Percentiles rank a stretch among this genome's conserved stretches.
Conservation (phyloP, 2,797 vertebrate genomes). For the Acropternis orthonyx region DNA sequence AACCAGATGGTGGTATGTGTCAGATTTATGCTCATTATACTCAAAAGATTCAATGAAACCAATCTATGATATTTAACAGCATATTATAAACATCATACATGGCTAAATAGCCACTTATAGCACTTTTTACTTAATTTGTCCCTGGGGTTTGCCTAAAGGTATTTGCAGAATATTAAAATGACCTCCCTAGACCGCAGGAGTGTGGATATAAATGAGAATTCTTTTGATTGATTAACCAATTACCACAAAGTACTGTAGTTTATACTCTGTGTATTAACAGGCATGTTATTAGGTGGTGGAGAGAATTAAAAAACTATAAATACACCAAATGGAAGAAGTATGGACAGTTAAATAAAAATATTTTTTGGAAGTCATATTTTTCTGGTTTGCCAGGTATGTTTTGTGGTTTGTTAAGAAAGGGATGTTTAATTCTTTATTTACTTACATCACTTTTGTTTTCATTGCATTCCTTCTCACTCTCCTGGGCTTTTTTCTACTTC, state of each 20-base stretch:
- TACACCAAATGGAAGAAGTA: background rate
- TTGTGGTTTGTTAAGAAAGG: background rate
- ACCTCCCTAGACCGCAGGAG: constrained; percentile 15
- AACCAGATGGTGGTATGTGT: background rate
- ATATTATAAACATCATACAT: background rate
- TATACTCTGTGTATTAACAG: constrained; percentile 45
- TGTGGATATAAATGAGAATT: constrained; percentile 37
- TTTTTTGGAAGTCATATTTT: background rate
- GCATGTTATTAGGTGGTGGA: background rate
- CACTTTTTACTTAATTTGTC: background rate
- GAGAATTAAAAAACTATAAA: constrained; percentile 37
- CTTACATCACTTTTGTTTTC: background rate
- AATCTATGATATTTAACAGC: background rate
- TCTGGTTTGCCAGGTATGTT: background rate
- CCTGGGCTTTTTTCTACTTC: background rate
- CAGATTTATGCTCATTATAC: constrained; percentile 8
- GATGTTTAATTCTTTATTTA: background rate
- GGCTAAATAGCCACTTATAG: background rate
- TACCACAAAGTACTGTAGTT: constrained; percentile 37
- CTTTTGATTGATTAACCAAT: constrained; percentile 67
- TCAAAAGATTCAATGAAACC: background rate
- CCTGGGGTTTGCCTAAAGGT: constrained; percentile 14
- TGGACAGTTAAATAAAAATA: background rate
- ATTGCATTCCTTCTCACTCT: background rate
- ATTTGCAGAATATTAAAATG: constrained; percentile 61